phyloP scores from a whole-genome alignment of 2,888 invertebrate species.

The Nysson spinosus region DNA sequence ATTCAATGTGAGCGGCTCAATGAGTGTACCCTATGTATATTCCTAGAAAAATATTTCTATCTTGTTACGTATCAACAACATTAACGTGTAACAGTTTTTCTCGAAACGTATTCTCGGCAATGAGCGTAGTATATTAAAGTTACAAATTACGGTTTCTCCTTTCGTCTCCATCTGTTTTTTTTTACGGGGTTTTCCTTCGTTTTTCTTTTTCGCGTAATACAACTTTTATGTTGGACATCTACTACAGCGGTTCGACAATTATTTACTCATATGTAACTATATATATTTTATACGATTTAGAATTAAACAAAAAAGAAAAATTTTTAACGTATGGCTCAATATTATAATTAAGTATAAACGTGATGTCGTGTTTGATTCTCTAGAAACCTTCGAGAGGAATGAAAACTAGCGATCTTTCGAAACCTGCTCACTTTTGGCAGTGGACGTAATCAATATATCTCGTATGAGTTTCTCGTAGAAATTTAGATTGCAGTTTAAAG shows the following conservation, averaged over 20 bases:
- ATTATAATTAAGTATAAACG: constrained; percentile 26
- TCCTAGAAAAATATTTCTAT: constrained; percentile 54
- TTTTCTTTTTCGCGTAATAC: too few relatives aligned
- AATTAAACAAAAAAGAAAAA: too few relatives aligned
- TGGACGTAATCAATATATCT: not conserved
- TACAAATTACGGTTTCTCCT: constrained; percentile 32
- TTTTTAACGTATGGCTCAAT: not conserved
- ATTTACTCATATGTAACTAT: too few relatives aligned
- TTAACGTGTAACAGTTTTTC: constrained; percentile 58
- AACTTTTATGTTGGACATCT: too few relatives aligned
- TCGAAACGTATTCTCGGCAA: constrained; percentile 48
- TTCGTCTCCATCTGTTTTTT: constrained; percentile 18
- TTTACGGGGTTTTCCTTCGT: constrained; percentile 16
- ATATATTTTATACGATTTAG: too few relatives aligned
- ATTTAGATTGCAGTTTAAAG: too few relatives aligned
- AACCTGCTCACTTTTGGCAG: constrained; percentile 13
- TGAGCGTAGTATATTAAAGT: constrained; percentile 54
- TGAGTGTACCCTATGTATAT: constrained; percentile 33
- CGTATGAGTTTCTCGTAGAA: constrained; percentile 7
- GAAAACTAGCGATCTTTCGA: constrained; percentile 5
- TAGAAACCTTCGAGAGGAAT: constrained; percentile 9
- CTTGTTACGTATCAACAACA: constrained; percentile 42
- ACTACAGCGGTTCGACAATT: too few relatives aligned
- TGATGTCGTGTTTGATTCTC: constrained; percentile 3
- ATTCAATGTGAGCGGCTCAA: constrained; percentile 28